phyloP scores from a whole-genome alignment of 2,888 invertebrate species.

The Spodoptera picta region DNA sequence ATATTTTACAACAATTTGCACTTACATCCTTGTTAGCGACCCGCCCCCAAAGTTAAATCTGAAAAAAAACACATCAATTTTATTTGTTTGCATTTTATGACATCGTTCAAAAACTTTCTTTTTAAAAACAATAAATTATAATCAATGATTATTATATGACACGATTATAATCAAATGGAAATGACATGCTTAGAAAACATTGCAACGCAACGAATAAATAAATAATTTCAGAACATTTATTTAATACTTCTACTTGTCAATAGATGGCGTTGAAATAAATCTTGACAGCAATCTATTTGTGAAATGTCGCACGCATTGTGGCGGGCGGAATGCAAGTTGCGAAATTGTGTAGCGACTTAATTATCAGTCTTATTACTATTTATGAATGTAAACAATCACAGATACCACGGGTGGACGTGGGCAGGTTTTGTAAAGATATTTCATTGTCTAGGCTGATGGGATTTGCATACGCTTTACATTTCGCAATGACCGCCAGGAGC shows the following conservation, averaged over 20 bases:
- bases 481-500: slow-evolving; percentile 64
- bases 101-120: no score
- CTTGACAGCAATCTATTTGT: slow-evolving; percentile 41
- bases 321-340: slow-evolving; percentile 50
- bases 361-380: slow-evolving; percentile 68
- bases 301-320: slow-evolving; percentile 54
- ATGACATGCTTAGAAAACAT: not conserved
- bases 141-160: slow-evolving; percentile 3
- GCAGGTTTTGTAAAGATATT: slow-evolving; percentile 65
- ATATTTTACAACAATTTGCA: slow-evolving; percentile 34
- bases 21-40: slow-evolving; percentile 56
- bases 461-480: slow-evolving; percentile 70
- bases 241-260: slow-evolving; percentile 59
- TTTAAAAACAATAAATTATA: not conserved
- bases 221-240: slow-evolving; percentile 1
- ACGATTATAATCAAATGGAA: slow-evolving; percentile 10
- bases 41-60: slow-evolving; percentile 17
- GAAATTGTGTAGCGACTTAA: slow-evolving; percentile 60
- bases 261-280: slow-evolving; percentile 68
- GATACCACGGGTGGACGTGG: slow-evolving; percentile 67
- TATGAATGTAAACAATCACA: slow-evolving; percentile 68
- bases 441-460: slow-evolving; percentile 71
- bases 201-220: slow-evolving; percentile 9
- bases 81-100: slow-evolving; percentile 2
- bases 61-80: slow-evolving; percentile 34